These are phyloP conservation scores for Porites lutea DNA, from an alignment of 64 coral and sea anemone species.

Conservation along the genomic window DNA sequence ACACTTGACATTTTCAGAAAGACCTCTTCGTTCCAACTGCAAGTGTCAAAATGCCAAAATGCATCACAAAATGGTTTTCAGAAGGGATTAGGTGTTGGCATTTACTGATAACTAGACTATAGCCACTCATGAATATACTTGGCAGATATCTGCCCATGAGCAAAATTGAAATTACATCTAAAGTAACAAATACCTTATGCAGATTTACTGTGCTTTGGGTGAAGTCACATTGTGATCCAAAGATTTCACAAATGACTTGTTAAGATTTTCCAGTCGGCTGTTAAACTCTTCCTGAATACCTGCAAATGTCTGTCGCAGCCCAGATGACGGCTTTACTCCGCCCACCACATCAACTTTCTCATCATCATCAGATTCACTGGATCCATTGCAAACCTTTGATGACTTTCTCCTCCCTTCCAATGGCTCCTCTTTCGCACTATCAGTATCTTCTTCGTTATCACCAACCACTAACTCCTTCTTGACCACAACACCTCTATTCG, in stretches of 20 bases:
- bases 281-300: constrained; percentile 92
- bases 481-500: background rate
- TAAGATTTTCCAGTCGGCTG: constrained; percentile 79
- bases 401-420: constrained; percentile 2
- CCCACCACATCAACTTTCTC: constrained; percentile 56
- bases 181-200: background rate
- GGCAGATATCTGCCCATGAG: too few species aligned
- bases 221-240: constrained; percentile 61
- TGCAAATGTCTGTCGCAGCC: constrained; percentile 65
- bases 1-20: too few species aligned
- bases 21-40: too few species aligned
- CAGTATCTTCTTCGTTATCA: constrained; percentile 58
- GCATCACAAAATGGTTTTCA: too few species aligned
- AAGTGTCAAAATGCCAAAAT: background rate
- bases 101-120: too few species aligned
- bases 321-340: constrained; percentile 51
- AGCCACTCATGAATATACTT: too few species aligned
- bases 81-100: too few species aligned
- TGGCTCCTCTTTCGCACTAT: constrained; percentile 28
- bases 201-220: constrained; percentile 11
- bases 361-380: constrained; percentile 19
- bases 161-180: background rate
- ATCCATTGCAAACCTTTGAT: constrained; percentile 6
- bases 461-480: constrained; percentile 4
- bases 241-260: constrained; percentile 80